Base-by-base conservation (phyloP, 2,113 vertebrate genomes). In the Chionodraco myersi region DNA sequence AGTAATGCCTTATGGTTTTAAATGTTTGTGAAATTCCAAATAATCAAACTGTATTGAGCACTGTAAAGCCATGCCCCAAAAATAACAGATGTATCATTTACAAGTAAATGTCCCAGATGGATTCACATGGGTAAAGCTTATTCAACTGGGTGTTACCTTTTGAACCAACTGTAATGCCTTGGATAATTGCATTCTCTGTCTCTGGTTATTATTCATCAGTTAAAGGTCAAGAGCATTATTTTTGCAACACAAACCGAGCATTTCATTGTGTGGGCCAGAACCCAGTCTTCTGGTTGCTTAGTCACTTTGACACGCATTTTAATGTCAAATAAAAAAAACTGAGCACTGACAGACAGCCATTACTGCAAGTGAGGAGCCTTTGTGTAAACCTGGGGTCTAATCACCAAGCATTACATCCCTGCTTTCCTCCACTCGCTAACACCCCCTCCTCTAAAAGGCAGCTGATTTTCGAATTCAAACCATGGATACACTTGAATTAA, bases 171-270 rank as follows among this genome's bases (percentile, higher is more conserved):
- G 74, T 77, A 88, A 67, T 67, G 69, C 73, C 69, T 80, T n/a
- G 44, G 73, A 83, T 91, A 83, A 93, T 89, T 84, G 73, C 61
- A 45, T 81, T 88, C 75, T 80, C 67, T 76, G 86, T 86, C 70
- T 77, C 65, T 14, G 68, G 81, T 70, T 88, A 81, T 84, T 86
- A 89, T 91, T 88, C 82, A 88, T 89, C 77, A 89, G 78, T 81
- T 83, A 88, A 77, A 92, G 90, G 89, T 92, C 89, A 91, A 90
- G 74, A 79, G 83, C 74, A 80, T 89, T 89, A 89, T 91, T 30
- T 91, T 91, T 90, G 75, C 79, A 79, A 78, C 72, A 86, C 79
- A 81, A 88, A 81, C 85, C 41, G 45, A 74, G 62, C 60, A 52
- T 59, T 77, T 74, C 66, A 76, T 85, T 86, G 88, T 82, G 60